Evolutionary conservation across 2,113 vertebrate genomes (phyloP), one percentile per base, ranked within the genome.

Genomic region (Butorides virescens): DNA sequence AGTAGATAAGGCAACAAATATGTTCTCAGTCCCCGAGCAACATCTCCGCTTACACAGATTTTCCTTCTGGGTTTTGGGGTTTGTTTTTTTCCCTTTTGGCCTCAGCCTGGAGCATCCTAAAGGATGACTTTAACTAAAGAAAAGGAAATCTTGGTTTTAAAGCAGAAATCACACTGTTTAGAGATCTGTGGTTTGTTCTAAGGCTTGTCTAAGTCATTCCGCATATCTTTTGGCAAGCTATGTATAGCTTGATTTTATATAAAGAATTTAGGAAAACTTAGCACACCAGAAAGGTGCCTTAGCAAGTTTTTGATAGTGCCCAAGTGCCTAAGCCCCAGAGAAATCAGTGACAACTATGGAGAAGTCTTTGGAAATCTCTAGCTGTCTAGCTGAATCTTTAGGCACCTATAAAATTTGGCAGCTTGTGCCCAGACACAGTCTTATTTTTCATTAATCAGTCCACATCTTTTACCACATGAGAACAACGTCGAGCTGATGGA

Each of bases 391-490:
- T 22, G 47, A 68, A 26, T 49, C 52, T 95, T 89, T 6, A 79
- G 55, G 68, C 75, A 75, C 26, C 61, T 84, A 16, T 50, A 61
- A 66, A 81, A 82, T 76, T n/a, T 58, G 36, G 76, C 91, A 86
- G 49, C 91, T 91, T 37, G 5, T 77, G 80, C 79, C 92, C 91
- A 72, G 91, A 34, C 79, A 55, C 30, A 70, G 50, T 42, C 89
- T 74, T 88, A 30, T 87, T 93, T 91, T 73, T 88, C 81, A 58
- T 97, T 53, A 82, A 85, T 91, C 85, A 91, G 58, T 39, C 80
- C 58, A 17, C 87, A 93, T 90, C 86, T 96, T 85, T 94, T 96
- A 78, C 39, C 96, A 92, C 27, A 17, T 52, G 61, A 75, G 46
- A 93, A n/a, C 46, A 59, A 86, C 15, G 1, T n/a, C 5, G 30